A percentile compares a stretch with the other conserved stretches of the same genome.
These are phyloP conservation scores for Hexactinellida sp. DNA, from an alignment of 37 sponge, comb jelly and placozoan genomes.

Conservation along the genomic window DNA sequence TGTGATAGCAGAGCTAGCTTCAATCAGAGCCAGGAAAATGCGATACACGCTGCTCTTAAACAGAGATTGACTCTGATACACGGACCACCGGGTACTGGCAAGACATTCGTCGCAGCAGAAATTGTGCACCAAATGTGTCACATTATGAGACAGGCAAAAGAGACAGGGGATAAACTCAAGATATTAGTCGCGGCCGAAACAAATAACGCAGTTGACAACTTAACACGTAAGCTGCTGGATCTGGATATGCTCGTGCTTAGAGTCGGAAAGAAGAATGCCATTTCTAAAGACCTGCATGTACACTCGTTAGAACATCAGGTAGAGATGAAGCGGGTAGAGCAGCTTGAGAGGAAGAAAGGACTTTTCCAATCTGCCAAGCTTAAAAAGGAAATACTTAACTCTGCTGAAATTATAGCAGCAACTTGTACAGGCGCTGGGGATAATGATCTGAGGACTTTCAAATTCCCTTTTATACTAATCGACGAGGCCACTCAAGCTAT, in stretches of 20 bases:
- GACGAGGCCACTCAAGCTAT: constrained; percentile 57
- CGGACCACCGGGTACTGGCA: constrained; percentile 72
- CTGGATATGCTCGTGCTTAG: constrained; percentile 28
- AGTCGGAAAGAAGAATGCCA: constrained; percentile 26
- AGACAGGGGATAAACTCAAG: not conserved
- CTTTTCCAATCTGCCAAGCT: not conserved
- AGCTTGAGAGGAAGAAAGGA: not conserved
- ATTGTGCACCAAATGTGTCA: constrained; percentile 29
- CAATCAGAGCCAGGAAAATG: constrained; percentile 38
- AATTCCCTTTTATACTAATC: constrained; percentile 40
- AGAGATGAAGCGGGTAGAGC: constrained; percentile 27
- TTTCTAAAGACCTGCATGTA: constrained; percentile 28
- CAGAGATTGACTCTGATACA: constrained; percentile 56
- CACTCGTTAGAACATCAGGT: constrained; percentile 35
- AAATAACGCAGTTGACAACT: constrained; percentile 54
- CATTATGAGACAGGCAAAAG: not conserved
- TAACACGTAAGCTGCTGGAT: constrained; percentile 30
- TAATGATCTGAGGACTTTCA: constrained; percentile 22
- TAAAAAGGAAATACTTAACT: constrained; percentile 24
- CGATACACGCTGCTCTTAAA: constrained; percentile 32
- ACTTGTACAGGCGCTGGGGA: constrained; percentile 47
- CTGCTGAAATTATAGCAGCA: constrained; percentile 41
- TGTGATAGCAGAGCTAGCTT: not conserved
- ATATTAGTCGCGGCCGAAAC: constrained; percentile 54
- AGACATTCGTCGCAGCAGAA: constrained; percentile 48